Evolutionary conservation across 2,888 invertebrate genomes (phyloP).

Genomic region (Meiosimyza decipiens): DNA sequence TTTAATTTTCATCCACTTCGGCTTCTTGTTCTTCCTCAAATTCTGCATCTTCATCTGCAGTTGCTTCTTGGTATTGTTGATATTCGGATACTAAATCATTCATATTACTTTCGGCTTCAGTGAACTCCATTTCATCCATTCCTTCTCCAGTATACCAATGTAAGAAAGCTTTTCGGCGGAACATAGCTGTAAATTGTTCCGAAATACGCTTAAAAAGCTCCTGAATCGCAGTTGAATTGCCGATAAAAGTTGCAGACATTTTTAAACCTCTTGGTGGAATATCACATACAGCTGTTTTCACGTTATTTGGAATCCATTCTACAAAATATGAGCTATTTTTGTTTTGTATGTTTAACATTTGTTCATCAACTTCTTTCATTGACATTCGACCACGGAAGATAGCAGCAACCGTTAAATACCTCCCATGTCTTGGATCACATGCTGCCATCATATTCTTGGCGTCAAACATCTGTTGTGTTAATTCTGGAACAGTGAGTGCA

Average conservation of each 20-base stretch:
- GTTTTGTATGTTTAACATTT: conserved; percentile 96
- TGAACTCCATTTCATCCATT: conserved; percentile 98
- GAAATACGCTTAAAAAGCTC: conserved; percentile 90
- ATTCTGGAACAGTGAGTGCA: conserved; percentile 89
- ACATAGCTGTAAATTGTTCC: conserved; percentile 93
- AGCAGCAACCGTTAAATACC: conserved; percentile 91
- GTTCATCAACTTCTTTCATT: conserved; percentile 90
- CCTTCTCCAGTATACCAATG: conserved; percentile 99
- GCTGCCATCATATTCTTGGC: conserved; percentile 99
- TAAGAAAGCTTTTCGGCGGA: conserved; percentile 94
- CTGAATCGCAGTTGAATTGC: conserved; percentile 87
- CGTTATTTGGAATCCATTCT: conserved; percentile 96
- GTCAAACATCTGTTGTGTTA: conserved; percentile 94
- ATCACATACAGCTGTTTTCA: conserved; percentile 94
- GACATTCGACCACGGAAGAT: conserved; percentile 96
- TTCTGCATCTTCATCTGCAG: conserved; percentile 89
- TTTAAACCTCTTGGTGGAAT: conserved; percentile 80
- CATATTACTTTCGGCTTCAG: conserved; percentile 96
- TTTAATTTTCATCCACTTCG: conserved; percentile 72
- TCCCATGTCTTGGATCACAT: conserved; percentile 92
- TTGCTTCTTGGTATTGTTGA: conserved; percentile 93
- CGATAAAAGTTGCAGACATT: conserved; percentile 91
- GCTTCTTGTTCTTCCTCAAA: conserved; percentile 83
- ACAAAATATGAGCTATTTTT: conserved; percentile 93
- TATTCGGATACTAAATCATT: conserved; percentile 91